A percentile compares a stretch with the other conserved stretches of the same genome.
These are phyloP conservation scores for Hypothenemus hampei DNA, from an alignment of 1,140 invertebrate genomes.

Conservation along the genomic window DNA sequence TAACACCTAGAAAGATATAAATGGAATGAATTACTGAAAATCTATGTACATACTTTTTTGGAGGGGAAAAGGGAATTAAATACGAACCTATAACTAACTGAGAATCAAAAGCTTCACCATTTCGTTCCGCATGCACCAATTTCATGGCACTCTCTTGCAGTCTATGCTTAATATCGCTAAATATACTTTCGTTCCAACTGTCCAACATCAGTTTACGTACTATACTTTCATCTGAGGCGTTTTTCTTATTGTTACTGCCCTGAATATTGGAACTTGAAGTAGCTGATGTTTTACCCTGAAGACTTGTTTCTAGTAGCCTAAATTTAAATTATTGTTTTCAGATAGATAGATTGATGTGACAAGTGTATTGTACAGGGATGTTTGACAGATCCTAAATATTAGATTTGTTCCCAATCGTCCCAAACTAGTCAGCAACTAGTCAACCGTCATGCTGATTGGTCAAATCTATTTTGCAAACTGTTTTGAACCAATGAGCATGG, in stretches of 20 bases:
- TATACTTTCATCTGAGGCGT: conserved; percentile 77
- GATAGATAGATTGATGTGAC: too few species aligned
- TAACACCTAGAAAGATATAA: conserved; percentile 45
- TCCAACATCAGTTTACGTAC: conserved; percentile 95
- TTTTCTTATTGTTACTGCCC: conserved; percentile 39
- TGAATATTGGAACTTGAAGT: conserved; percentile 54
- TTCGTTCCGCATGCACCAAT: conserved; percentile 90
- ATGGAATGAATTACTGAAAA: background rate
- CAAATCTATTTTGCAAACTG: too few species aligned
- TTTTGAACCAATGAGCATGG: too few species aligned
- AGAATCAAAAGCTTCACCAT: conserved; percentile 96
- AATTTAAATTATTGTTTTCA: too few species aligned
- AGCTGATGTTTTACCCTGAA: conserved; percentile 45
- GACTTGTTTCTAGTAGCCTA: conserved; percentile 79
- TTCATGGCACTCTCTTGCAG: conserved; percentile 97
- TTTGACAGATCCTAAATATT: too few species aligned
- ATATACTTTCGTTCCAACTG: conserved; percentile 97
- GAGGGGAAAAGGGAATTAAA: background rate
- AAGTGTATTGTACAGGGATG: too few species aligned
- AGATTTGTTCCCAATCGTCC: too few species aligned
- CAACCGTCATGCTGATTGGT: too few species aligned
- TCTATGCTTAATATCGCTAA: conserved; percentile 89
- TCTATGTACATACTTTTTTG: background rate
- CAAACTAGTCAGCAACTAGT: too few species aligned
- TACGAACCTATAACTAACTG: conserved; percentile 87